These are phyloP conservation scores for Oryzias sinensis DNA, from an alignment of 2,797 vertebrate species.

Conservation along the genomic window DNA sequence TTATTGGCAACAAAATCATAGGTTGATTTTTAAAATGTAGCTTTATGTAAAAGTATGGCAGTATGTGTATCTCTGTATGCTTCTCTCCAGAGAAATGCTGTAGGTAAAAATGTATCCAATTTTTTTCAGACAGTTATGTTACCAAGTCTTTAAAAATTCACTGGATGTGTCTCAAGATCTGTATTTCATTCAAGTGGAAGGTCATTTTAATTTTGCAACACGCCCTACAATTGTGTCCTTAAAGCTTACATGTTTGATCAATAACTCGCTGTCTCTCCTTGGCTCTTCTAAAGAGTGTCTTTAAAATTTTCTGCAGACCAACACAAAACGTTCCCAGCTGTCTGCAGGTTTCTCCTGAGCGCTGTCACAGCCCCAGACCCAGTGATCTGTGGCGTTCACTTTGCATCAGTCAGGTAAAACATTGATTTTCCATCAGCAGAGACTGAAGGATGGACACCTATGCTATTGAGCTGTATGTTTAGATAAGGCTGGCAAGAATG, in stretches of 20 bases:
- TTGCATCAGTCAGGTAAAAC: constrained; percentile 9
- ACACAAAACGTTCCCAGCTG: constrained; percentile 5
- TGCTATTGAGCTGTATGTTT: not conserved
- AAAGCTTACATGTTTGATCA: constrained; percentile 4
- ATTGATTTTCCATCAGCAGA: not conserved
- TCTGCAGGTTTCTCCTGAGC: constrained; percentile 5
- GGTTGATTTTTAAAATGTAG: too few relatives aligned
- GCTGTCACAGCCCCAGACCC: constrained; percentile 7
- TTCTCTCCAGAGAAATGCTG: too few relatives aligned
- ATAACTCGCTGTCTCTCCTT: constrained; percentile 7
- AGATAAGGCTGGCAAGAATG: constrained; percentile 5
- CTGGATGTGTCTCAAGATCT: too few relatives aligned
- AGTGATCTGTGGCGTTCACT: constrained; percentile 12
- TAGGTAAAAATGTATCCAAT: too few relatives aligned
- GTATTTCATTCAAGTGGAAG: too few relatives aligned
- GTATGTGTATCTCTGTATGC: too few relatives aligned
- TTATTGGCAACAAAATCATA: too few relatives aligned
- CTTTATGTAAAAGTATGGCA: too few relatives aligned
- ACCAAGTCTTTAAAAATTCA: too few relatives aligned
- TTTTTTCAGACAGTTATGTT: too few relatives aligned
- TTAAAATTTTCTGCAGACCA: constrained; percentile 17
- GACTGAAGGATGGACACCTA: constrained; percentile 4
- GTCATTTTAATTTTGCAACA: too few relatives aligned
- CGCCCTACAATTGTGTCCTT: too few relatives aligned
- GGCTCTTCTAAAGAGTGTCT: constrained; percentile 2